Base-by-base conservation (phyloP, 2,113 vertebrate genomes). In the Calonectris borealis region DNA sequence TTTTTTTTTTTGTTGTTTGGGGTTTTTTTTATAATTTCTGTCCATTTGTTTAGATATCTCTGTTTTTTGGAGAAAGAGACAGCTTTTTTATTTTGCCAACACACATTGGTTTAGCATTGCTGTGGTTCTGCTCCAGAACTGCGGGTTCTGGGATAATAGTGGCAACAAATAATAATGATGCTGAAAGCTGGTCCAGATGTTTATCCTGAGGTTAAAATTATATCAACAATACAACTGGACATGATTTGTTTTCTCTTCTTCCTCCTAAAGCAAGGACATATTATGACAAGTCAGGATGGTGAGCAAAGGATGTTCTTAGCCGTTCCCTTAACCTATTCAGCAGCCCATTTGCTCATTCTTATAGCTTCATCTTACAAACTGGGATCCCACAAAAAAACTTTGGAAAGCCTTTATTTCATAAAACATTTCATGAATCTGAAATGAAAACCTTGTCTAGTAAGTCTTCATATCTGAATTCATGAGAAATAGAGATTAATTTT, bases 201-300 rank as follows among this genome's bases (percentile, higher is more conserved):
- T 94, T 97, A 79, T 89, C 88, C 83, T 54, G 86, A 94, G 86
- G 86, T 89, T 80, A 95, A 94, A 91, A 82, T 95, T 70, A 54
- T 78, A 83, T 76, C 91, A 94, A 2, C 73, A 76, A 25, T 52
- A 54, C 81, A 91, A 83, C 16, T 0, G 6, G 66, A 90, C 58
- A 31, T 96, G 66, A 88, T 96, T 95, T 90, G 57, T 61, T 93
- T 86, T 96, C 77, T 78, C 70, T 27, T 94, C 26, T 79, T 87
- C 46, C 34, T 96, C 89, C 82, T 90, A 85, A 85, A 91, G 58
- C 78, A 69, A 26, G 6, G 13, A 32, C 36, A n/a, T 76, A 57
- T 66, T 88, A 69, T 83, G 70, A 72, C 44, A 76, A 89, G 34
- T 89, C 70, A 58, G 85, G n/a, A 40, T 38, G 66, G 62, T 61